Evolutionary conservation across 2,888 invertebrate species (phyloP), one percentile per base, ranked within the genome.

Genomic region (Drosophila macrospina): DNA sequence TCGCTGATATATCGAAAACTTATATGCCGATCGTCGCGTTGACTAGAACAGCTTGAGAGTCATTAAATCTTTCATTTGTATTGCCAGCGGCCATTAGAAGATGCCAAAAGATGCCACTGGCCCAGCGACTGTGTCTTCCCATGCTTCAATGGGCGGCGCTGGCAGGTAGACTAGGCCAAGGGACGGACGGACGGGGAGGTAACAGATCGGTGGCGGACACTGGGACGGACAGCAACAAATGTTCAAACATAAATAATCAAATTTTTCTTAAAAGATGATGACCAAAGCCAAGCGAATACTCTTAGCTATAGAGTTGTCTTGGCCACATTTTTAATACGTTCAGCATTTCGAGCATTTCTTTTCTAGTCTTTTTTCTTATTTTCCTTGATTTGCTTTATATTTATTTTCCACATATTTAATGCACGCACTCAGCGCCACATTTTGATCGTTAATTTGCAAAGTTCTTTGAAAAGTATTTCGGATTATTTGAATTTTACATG

Each of bases 61-160:
- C 87, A 84, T 84, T 84, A 84, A 87, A 85, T 87, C 87, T 85
- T 85, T 85, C 87, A 85, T 85, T 85, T 83, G 86, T 80, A 69
- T 78, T 78, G 85, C 85, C 87, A 87, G 80, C 78, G 86, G 69
- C 78, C 84, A 87, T 84, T 84, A 76, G 80, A 78, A 55, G 70
- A 39, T 77, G 84, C 84, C 80, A 86, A 86, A 74, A 60, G 68
- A 68, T 67, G 76, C 73, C 80, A 57, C 44, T 47, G 62, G 42
- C 44, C 41, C 69, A 30, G 59, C 30, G 32, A 32, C 54, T 52
- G 52, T 52, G 55, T 52, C 51, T 78, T 75, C 61, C 55, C 76
- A 86, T 83, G 82, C 82, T 80, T 83, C 80, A 83, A 83, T 86
- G 84, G 86, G 66, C 69, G 65, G 54, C 59, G 62, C 60, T 80